Percentiles rank a stretch among this genome's conserved stretches.
Evolutionary conservation across 2,797 vertebrate species (phyloP).

Genomic region (Thamnophis elegans): DNA sequence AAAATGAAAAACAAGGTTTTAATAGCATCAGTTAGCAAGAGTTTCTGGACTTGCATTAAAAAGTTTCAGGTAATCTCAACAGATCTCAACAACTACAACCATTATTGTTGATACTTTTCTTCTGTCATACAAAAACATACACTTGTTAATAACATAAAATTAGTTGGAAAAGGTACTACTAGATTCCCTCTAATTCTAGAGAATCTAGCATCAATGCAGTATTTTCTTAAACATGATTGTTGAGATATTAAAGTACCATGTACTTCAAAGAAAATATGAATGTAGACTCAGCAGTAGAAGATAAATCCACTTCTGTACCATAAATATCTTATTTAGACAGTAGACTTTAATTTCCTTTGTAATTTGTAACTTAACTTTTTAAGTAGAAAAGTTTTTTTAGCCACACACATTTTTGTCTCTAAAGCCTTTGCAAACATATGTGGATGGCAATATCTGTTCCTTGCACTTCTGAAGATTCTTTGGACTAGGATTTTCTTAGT

Average conservation of each 20-base stretch:
- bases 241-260: neutral
- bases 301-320: neutral
- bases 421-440: neutral
- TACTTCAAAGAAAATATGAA: neutral
- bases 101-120: neutral
- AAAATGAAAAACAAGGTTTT: neutral
- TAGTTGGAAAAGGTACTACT: neutral
- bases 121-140: neutral
- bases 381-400: neutral
- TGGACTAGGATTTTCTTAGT: neutral
- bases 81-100: neutral
- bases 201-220: neutral
- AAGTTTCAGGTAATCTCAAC: neutral
- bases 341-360: neutral
- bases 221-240: neutral
- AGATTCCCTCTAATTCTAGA: neutral
- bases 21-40: neutral
- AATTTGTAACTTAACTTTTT: neutral
- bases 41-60: neutral
- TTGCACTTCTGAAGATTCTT: neutral
- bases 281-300: neutral
- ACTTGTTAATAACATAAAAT: neutral
- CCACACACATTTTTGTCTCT: neutral
- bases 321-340: neutral
- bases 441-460: neutral